Evolutionary conservation across 1,140 invertebrate genomes (phyloP).

Genomic region (Fopius arisanus): DNA sequence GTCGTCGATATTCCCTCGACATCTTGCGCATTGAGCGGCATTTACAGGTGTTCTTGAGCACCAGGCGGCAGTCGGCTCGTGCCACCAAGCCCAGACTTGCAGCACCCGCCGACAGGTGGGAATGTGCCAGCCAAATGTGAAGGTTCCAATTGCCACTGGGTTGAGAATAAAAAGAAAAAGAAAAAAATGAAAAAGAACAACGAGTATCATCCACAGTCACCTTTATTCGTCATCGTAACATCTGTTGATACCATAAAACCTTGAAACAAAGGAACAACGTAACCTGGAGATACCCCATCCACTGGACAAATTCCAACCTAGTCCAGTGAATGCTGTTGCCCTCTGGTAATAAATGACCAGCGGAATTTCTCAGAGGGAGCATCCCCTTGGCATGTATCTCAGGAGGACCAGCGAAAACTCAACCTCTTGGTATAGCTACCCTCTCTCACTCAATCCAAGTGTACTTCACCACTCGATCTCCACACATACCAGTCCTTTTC

Average conservation of each 20-base stretch:
- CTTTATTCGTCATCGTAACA: background rate
- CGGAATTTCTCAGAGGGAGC: background rate
- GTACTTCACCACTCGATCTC: background rate
- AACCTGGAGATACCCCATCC: background rate
- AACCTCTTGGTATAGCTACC: background rate
- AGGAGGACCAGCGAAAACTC: background rate
- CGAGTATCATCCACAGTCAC: background rate
- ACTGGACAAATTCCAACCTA: background rate
- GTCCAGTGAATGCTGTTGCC: background rate
- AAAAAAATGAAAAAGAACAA: background rate
- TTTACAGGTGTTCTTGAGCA: conserved; percentile 43
- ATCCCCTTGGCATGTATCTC: background rate
- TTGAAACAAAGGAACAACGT: background rate
- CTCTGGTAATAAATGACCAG: background rate
- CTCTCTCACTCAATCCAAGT: background rate
- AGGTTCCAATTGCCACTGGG: conserved; percentile 16
- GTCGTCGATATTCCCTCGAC: conserved; percentile 26
- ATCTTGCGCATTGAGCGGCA: conserved; percentile 37
- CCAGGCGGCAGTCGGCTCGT: conserved; percentile 43
- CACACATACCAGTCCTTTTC: background rate
- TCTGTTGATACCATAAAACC: background rate
- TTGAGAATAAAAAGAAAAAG: background rate
- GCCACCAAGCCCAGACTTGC: conserved; percentile 6
- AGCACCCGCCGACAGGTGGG: conserved; percentile 20
- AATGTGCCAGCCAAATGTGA: conserved; percentile 14